phyloP scores from a whole-genome alignment of 2,113 vertebrate species.

The Gracilinanus agilis region DNA sequence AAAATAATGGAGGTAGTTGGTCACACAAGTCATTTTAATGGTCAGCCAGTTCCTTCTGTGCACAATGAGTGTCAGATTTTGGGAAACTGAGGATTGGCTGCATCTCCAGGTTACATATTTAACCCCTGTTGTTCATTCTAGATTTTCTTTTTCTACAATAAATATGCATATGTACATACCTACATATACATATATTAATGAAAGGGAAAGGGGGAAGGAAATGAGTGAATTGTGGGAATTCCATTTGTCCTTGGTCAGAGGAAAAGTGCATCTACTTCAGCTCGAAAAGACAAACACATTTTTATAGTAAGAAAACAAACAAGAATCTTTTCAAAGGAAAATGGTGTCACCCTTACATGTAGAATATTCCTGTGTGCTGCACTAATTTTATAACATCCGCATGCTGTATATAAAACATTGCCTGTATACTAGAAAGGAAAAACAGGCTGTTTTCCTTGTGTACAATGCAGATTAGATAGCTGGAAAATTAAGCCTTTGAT shows the following conservation, averaged over 20 bases:
- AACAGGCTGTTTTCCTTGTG: conserved; percentile 68
- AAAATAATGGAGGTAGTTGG: conserved; percentile 19
- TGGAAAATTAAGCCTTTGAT: conserved; percentile 78
- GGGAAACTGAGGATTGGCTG: background rate
- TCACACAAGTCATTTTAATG: fast-evolving
- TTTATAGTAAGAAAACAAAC: conserved; percentile 67
- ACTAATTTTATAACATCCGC: conserved; percentile 80
- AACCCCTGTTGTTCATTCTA: conserved; percentile 18
- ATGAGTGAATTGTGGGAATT: conserved; percentile 32
- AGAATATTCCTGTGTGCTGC: conserved; percentile 68
- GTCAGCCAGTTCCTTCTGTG: conserved; percentile 35
- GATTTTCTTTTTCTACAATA: conserved; percentile 11
- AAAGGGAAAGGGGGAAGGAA: conserved; percentile 22
- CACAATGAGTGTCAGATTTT: background rate
- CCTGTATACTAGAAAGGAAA: conserved; percentile 64
- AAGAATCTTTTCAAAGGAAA: conserved; percentile 70
- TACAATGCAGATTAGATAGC: conserved; percentile 76
- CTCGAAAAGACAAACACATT: conserved; percentile 73
- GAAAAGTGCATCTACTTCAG: conserved; percentile 68
- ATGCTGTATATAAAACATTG: conserved; percentile 83
- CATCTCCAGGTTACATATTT: conserved; percentile 53
- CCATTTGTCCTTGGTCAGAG: conserved; percentile 56
- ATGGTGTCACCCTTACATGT: conserved; percentile 65
- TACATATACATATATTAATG: background rate
- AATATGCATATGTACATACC: background rate